Evolutionary conservation across 1,140 invertebrate species (phyloP).

Genomic region (Conus betulinus): DNA sequence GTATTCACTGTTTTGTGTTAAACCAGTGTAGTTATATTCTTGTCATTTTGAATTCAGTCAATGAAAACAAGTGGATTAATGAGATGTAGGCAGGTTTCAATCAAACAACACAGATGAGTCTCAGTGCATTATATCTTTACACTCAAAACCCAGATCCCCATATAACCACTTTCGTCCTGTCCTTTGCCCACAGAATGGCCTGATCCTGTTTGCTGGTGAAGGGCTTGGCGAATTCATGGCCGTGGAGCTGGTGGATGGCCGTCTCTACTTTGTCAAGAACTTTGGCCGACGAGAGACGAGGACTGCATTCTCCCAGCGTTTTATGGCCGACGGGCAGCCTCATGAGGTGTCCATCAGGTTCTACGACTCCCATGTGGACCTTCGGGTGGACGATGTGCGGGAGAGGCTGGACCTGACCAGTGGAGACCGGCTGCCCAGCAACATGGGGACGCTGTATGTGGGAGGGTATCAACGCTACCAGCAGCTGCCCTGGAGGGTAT

Average conservation of each 20-base stretch:
- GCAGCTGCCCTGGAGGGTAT: slow-evolving; percentile 64
- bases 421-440: slow-evolving; percentile 27
- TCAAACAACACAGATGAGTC: no score
- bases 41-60: no score
- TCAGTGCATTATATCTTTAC: no score
- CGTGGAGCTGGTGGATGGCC: slow-evolving; percentile 66
- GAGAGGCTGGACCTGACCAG: slow-evolving; percentile 34
- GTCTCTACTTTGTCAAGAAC: slow-evolving; percentile 64
- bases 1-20: no score
- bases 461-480: slow-evolving; percentile 47
- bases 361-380: slow-evolving; percentile 24
- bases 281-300: slow-evolving; percentile 51
- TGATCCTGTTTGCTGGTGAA: slow-evolving; percentile 19
- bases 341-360: slow-evolving; percentile 56
- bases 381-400: slow-evolving; percentile 42
- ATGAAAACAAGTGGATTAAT: no score
- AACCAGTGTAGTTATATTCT: no score
- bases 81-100: no score
- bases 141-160: no score
- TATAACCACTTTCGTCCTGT: no score
- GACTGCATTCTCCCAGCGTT: slow-evolving; percentile 38
- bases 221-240: slow-evolving; percentile 69
- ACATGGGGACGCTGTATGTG: slow-evolving; percentile 40
- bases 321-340: slow-evolving; percentile 59
- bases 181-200: slow-evolving; percentile 23